Conservation (phyloP, 1,140 invertebrate species). For the Heliconius hewitsoni region DNA sequence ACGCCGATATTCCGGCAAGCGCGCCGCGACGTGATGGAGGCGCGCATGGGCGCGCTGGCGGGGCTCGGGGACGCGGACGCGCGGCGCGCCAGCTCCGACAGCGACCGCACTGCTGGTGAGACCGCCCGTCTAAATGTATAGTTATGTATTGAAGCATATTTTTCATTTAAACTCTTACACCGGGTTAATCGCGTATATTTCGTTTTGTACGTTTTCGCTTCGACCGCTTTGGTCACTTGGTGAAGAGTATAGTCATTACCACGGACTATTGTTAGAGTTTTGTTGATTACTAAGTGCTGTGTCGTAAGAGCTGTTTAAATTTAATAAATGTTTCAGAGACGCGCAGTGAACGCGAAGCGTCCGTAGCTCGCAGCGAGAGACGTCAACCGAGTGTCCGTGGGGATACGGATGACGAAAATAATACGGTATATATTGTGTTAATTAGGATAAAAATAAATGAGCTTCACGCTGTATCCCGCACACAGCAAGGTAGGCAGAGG, state of each 20-base stretch:
- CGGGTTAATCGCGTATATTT: too few species aligned
- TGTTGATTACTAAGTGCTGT: too few species aligned
- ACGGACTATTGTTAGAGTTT: too few species aligned
- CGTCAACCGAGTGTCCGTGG: constrained; percentile 39
- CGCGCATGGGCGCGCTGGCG: constrained; percentile 76
- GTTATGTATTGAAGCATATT: too few species aligned
- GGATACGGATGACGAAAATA: constrained; percentile 58
- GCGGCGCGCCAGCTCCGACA: constrained; percentile 47
- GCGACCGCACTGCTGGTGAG: constrained; percentile 51
- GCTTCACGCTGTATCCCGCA: too few species aligned
- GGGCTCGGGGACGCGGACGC: constrained; percentile 45
- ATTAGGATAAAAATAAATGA: neutral
- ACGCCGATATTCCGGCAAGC: constrained; percentile 88
- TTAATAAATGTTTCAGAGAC: constrained; percentile 45
- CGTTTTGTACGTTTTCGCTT: too few species aligned
- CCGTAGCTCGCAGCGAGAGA: constrained; percentile 53
- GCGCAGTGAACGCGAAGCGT: constrained; percentile 57
- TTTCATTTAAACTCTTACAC: too few species aligned
- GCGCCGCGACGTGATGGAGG: constrained; percentile 86
- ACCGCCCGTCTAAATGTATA: too few species aligned
- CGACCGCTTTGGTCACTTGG: too few species aligned
- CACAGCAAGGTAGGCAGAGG: too few species aligned
- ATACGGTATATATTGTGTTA: constrained; percentile 43
- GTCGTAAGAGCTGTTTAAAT: too few species aligned
- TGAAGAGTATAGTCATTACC: too few species aligned